Percentiles rank a stretch among this genome's conserved stretches.
Evolutionary conservation across 1,140 invertebrate species (phyloP).

Genomic region (Nymphalis io): DNA sequence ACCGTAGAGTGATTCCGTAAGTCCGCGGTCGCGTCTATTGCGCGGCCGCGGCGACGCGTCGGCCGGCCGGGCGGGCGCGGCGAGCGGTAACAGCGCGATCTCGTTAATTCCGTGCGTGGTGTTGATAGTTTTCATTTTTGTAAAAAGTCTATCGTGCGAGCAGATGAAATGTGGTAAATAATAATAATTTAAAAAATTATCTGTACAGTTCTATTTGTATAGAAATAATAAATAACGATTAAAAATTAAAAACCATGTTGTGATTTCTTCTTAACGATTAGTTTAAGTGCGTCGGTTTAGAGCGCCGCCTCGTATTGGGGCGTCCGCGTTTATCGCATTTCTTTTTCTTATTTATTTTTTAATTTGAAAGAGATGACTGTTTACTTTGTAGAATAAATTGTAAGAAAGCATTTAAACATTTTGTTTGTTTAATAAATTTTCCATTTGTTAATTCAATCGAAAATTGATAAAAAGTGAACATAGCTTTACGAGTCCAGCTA

Average conservation of each 20-base stretch:
- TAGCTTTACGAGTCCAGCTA: neutral
- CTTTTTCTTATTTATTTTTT: conserved; percentile 71
- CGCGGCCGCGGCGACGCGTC: conserved; percentile 18
- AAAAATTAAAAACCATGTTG: conserved; percentile 77
- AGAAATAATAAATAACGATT: conserved; percentile 81
- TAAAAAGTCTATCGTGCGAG: conserved; percentile 81
- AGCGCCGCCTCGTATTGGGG: conserved; percentile 48
- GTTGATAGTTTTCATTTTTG: conserved; percentile 82
- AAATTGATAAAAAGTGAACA: neutral
- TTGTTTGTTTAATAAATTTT: conserved; percentile 63
- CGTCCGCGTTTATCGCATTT: conserved; percentile 58
- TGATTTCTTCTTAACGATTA: conserved; percentile 75
- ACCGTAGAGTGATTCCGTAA: conserved; percentile 15
- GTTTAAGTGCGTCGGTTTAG: conserved; percentile 57
- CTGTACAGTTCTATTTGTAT: conserved; percentile 82
- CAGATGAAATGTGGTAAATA: conserved; percentile 78
- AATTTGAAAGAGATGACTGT: conserved; percentile 75
- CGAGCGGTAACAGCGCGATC: conserved; percentile 51
- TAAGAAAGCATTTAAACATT: conserved; percentile 72
- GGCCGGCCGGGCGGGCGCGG: conserved; percentile 30
- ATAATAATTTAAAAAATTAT: conserved; percentile 79
- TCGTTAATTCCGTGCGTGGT: conserved; percentile 70
- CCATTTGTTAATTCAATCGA: conserved; percentile 1
- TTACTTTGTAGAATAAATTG: conserved; percentile 79
- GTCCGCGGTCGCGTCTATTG: conserved; percentile 18